These are phyloP conservation scores for Lathronympha strigana DNA, from an alignment of 2,888 invertebrate species.

Conservation along the genomic window DNA sequence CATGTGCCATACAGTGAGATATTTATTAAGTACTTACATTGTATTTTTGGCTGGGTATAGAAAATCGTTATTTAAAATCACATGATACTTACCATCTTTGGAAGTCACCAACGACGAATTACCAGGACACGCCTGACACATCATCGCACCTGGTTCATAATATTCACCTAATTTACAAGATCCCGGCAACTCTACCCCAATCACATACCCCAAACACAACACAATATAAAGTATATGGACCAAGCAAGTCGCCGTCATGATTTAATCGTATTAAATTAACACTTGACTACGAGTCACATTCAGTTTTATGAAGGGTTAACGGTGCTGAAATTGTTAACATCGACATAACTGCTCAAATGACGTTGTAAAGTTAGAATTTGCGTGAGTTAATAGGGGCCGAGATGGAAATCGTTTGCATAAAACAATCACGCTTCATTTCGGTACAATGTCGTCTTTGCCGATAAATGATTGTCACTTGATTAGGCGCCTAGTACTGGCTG, in stretches of 20 bases:
- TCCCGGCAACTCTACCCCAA: slow-evolving; percentile 54
- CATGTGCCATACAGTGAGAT: no score
- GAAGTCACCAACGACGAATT: slow-evolving; percentile 67
- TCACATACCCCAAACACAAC: slow-evolving; percentile 38
- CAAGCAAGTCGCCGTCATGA: slow-evolving; percentile 19
- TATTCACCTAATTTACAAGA: slow-evolving; percentile 62
- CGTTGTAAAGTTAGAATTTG: slow-evolving; percentile 30
- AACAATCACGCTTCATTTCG: no score
- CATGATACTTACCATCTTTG: slow-evolving; percentile 65
- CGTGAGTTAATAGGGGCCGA: no score
- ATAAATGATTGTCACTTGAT: no score
- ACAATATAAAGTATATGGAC: slow-evolving; percentile 8
- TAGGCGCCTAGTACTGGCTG: slow-evolving; percentile 4
- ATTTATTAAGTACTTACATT: no score
- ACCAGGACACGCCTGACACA: slow-evolving; percentile 64
- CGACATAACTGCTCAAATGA: slow-evolving; percentile 21
- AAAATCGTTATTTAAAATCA: neutral
- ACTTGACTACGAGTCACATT: slow-evolving; percentile 10
- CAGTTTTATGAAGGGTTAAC: slow-evolving; percentile 35
- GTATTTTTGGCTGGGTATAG: no score
- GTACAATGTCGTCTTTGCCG: no score
- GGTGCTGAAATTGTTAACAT: slow-evolving; percentile 35
- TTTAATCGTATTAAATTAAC: slow-evolving; percentile 29
- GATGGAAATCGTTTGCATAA: no score
- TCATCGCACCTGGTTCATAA: slow-evolving; percentile 63